These are phyloP conservation scores for Danionella dracula DNA, from an alignment of 2,797 vertebrate genomes.

Conservation along the genomic window DNA sequence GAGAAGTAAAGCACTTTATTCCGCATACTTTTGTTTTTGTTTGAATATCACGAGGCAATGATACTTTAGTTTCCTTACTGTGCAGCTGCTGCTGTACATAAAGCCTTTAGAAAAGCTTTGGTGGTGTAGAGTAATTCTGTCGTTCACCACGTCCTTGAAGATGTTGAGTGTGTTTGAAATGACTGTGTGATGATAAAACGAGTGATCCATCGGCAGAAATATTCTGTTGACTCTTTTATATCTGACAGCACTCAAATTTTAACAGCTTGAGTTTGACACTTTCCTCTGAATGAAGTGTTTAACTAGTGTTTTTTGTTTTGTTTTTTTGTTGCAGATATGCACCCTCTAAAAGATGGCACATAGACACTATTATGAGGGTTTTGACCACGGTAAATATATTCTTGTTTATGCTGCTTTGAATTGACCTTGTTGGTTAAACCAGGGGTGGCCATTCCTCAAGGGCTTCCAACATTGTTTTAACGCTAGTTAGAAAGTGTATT, in stretches of 20 bases:
- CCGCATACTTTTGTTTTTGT: too few relatives aligned
- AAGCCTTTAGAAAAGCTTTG: background rate
- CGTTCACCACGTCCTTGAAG: background rate
- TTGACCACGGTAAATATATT: slow-evolving; percentile 88
- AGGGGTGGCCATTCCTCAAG: too few relatives aligned
- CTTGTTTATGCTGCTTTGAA: too few relatives aligned
- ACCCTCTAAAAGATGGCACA: slow-evolving; percentile 99
- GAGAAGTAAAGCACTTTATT: slow-evolving; percentile 83
- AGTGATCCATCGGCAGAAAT: slow-evolving; percentile 91
- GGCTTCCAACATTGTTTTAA: too few relatives aligned
- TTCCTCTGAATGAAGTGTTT: background rate
- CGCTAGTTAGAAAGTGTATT: too few relatives aligned
- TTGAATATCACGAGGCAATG: too few relatives aligned
- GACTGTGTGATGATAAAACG: slow-evolving; percentile 84
- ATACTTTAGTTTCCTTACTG: background rate
- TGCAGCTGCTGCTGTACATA: background rate
- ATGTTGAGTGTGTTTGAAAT: slow-evolving; percentile 15
- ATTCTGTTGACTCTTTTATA: slow-evolving; percentile 67
- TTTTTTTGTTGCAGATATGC: slow-evolving; percentile 78
- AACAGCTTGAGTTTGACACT: too few relatives aligned
- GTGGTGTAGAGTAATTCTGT: too few relatives aligned
- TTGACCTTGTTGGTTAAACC: too few relatives aligned
- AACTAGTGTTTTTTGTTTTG: slow-evolving; percentile 27
- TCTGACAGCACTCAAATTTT: slow-evolving; percentile 69
- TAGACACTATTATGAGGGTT: slow-evolving; percentile 99